Conservation (phyloP, 2,797 vertebrate species). For the Danio choprae region DNA sequence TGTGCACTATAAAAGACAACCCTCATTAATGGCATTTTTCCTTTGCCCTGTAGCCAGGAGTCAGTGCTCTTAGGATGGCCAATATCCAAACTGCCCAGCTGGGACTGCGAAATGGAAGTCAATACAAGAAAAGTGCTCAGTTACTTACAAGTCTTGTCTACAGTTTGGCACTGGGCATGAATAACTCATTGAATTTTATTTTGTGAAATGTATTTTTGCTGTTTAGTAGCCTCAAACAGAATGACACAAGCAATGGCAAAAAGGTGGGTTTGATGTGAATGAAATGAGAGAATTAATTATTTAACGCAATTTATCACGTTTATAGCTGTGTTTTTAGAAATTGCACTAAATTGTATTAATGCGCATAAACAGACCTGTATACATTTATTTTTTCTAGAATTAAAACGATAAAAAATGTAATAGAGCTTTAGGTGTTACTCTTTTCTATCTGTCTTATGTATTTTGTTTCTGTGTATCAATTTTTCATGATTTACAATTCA, state of each 20-base stretch:
- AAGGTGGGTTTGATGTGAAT: neutral
- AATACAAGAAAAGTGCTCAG: slow-evolving; percentile 13
- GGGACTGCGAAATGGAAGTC: slow-evolving; percentile 64
- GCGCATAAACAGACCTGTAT: neutral
- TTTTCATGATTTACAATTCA: no score
- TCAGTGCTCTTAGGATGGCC: slow-evolving; percentile 61
- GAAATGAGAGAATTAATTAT: neutral
- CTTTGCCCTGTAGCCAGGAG: slow-evolving; percentile 67
- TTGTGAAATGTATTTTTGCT: neutral
- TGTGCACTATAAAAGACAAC: slow-evolving; percentile 75
- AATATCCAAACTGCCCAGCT: slow-evolving; percentile 65
- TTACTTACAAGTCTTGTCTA: slow-evolving; percentile 7
- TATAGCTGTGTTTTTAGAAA: neutral
- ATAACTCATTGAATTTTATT: neutral
- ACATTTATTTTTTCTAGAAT: no score
- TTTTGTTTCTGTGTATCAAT: no score
- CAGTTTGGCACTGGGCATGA: neutral
- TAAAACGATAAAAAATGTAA: no score
- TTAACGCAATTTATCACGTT: neutral
- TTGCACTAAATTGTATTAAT: no score
- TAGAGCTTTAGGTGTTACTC: no score
- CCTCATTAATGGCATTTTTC: slow-evolving; percentile 65
- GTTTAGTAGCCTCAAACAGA: neutral
- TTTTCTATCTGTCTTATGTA: no score
- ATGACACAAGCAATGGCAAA: neutral